Percentiles rank a stretch among this genome's conserved stretches.
Evolutionary conservation across 2,888 invertebrate species (phyloP).

Genomic region (Andrena marginata): DNA sequence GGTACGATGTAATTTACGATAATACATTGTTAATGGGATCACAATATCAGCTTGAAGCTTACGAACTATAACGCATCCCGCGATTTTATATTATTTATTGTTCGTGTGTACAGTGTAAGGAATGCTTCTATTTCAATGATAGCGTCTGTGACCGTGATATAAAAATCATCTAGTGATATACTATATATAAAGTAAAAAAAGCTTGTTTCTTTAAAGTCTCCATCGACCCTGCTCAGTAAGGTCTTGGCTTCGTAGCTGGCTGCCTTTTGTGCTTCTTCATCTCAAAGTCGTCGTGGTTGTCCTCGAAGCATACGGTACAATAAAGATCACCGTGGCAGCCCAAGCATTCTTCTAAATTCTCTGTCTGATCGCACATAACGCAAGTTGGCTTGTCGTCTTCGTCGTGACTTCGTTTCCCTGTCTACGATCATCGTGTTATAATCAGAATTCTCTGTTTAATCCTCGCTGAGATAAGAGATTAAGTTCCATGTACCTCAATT

Average conservation of each 20-base stretch:
- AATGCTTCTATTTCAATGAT: constrained; percentile 12
- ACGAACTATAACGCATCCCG: neutral
- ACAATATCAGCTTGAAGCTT: constrained; percentile 37
- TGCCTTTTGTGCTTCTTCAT: constrained; percentile 74
- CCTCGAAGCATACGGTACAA: constrained; percentile 91
- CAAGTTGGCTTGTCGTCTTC: constrained; percentile 91
- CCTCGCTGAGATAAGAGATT: neutral
- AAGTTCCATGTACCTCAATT: constrained; percentile 67
- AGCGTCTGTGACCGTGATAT: neutral
- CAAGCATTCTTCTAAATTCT: constrained; percentile 90
- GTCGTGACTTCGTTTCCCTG: constrained; percentile 57
- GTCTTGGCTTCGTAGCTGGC: constrained; percentile 38
- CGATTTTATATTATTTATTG: constrained; percentile 11
- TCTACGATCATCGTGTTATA: constrained; percentile 21
- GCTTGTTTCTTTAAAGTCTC: constrained; percentile 1
- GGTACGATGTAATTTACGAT: constrained; percentile 24
- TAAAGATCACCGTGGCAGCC: constrained; percentile 93
- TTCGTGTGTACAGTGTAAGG: neutral
- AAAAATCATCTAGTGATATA: constrained; percentile 5
- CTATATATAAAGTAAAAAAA: constrained; percentile 6
- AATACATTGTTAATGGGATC: constrained; percentile 30
- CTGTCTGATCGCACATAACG: constrained; percentile 92
- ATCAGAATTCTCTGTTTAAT: neutral
- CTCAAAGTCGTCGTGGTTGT: constrained; percentile 89
- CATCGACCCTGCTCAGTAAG: neutral